These are phyloP conservation scores for Microdon myrmicae DNA, from an alignment of 2,888 invertebrate species.

Conservation along the genomic window DNA sequence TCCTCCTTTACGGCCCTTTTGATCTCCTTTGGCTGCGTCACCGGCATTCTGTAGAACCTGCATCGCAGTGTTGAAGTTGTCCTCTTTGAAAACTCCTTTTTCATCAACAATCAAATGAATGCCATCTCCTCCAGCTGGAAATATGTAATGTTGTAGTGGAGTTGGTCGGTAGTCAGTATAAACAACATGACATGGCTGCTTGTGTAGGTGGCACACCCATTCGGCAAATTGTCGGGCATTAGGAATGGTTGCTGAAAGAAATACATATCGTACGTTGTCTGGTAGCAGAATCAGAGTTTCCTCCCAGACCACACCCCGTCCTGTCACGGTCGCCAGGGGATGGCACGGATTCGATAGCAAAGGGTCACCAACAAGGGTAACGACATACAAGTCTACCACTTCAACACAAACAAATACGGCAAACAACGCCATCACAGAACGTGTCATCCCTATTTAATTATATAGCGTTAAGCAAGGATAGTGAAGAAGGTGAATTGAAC, in stretches of 20 bases:
- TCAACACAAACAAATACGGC: too few relatives aligned
- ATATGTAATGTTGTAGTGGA: slow-evolving; percentile 97
- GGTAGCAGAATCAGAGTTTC: slow-evolving; percentile 97
- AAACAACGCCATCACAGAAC: too few relatives aligned
- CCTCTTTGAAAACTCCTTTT: slow-evolving; percentile 94
- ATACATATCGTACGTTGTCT: slow-evolving; percentile 98
- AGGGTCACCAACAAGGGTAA: too few relatives aligned
- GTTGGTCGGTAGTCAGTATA: slow-evolving; percentile 98
- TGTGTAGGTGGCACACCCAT: slow-evolving; percentile 94
- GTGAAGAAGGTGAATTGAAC: too few relatives aligned
- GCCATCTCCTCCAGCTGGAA: slow-evolving; percentile 94
- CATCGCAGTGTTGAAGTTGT: slow-evolving; percentile 99
- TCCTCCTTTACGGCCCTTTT: slow-evolving; percentile 81
- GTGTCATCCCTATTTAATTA: too few relatives aligned
- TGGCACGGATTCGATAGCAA: too few relatives aligned
- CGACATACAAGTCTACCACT: too few relatives aligned
- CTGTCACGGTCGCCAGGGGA: too few relatives aligned
- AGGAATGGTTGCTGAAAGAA: slow-evolving; percentile 98
- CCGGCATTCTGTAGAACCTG: slow-evolving; percentile 83
- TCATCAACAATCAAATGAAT: slow-evolving; percentile 97
- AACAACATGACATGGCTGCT: slow-evolving; percentile 98
- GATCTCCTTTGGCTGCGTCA: slow-evolving; percentile 85
- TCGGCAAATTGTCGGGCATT: slow-evolving; percentile 97
- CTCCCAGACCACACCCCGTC: slow-evolving; percentile 97
- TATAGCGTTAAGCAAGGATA: too few relatives aligned